Conservation (phyloP, 2,113 vertebrate genomes). For the Sorex araneus region DNA sequence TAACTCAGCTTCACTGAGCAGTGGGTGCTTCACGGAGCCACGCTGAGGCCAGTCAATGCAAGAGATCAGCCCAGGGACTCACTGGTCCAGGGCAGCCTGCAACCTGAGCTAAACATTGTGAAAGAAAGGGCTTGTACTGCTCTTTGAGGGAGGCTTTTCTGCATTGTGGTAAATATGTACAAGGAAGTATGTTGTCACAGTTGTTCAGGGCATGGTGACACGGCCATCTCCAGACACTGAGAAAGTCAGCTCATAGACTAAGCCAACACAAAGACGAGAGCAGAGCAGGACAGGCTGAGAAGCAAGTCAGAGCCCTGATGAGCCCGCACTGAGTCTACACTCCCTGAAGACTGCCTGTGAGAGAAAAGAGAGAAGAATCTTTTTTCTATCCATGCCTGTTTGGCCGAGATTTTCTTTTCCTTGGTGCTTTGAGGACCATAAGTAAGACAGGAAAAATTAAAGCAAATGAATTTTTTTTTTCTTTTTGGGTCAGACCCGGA, state of each 20-base stretch:
- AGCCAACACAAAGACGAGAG: conserved; percentile 64
- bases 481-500: no score
- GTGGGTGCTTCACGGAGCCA: neutral
- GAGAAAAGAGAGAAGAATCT: conserved; percentile 67
- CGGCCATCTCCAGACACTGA: conserved; percentile 63
- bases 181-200: conserved; percentile 74
- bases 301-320: conserved; percentile 71
- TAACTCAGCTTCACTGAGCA: neutral
- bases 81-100: neutral
- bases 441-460: conserved; percentile 50
- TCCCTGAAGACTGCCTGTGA: conserved; percentile 54
- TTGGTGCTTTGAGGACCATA: conserved; percentile 32
- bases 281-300: neutral
- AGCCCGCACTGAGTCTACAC: conserved; percentile 4
- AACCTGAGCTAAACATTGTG: neutral
- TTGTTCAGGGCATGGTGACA: conserved; percentile 53
- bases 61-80: neutral
- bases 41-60: neutral
- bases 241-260: conserved; percentile 63
- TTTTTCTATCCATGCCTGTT: conserved; percentile 49
- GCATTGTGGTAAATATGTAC: conserved; percentile 53
- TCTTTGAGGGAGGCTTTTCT: conserved; percentile 21
- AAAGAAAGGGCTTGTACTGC: conserved; percentile 51
- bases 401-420: conserved; percentile 60
- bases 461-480: neutral